Conservation (phyloP, 1,140 invertebrate species). For the Diuraphis noxia region DNA sequence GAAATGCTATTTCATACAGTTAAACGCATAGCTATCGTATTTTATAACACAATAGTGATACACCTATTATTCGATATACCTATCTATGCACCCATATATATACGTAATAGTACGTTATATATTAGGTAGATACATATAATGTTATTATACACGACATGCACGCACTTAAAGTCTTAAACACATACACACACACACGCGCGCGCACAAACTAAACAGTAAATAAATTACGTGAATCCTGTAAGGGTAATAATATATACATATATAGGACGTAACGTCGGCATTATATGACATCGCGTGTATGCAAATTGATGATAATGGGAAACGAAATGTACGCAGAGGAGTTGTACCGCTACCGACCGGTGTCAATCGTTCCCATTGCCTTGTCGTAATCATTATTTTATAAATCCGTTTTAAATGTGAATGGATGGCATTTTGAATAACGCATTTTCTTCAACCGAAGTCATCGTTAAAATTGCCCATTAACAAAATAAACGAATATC, state of each 20-base stretch:
- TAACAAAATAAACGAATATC: background rate
- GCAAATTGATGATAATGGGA: constrained; percentile 44
- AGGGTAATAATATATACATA: background rate
- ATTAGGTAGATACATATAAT: background rate
- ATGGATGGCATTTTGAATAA: background rate
- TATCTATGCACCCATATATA: background rate
- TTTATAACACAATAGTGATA: background rate
- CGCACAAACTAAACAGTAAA: background rate
- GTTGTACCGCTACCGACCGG: background rate
- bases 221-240: constrained; percentile 46
- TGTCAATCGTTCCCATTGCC: background rate
- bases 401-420: background rate
- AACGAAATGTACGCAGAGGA: background rate
- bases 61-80: background rate
- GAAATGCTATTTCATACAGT: background rate
- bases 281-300: constrained; percentile 46
- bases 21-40: background rate
- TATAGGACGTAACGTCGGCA: background rate
- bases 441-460: background rate
- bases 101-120: background rate
- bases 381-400: constrained; percentile 43
- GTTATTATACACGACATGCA: background rate
- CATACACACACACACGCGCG: background rate
- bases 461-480: background rate
- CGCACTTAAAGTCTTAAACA: constrained; percentile 7